A percentile compares a stretch with the other conserved stretches of the same genome.
Evolutionary conservation across 1,140 invertebrate species (phyloP).

Genomic region (Caenorhabditis remanei): DNA sequence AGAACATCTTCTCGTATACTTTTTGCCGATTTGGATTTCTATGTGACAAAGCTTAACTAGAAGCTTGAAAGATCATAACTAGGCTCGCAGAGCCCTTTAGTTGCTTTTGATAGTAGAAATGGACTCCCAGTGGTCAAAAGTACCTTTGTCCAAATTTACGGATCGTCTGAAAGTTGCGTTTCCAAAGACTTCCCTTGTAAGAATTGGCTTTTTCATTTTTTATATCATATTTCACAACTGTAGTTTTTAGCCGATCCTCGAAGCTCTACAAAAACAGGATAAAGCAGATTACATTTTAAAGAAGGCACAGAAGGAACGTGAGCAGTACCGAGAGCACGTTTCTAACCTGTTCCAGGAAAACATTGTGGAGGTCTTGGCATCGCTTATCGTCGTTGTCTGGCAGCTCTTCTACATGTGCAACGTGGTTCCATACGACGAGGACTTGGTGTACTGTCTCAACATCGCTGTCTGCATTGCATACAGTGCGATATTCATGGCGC

Average conservation of each 20-base stretch:
- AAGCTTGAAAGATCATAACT: too few relatives aligned
- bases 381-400: neutral
- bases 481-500: neutral
- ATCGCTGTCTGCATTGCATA: neutral
- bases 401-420: neutral
- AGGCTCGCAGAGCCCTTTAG: too few relatives aligned
- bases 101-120: too few relatives aligned
- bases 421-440: slow-evolving; percentile 1
- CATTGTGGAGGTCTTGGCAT: neutral
- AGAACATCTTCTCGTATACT: too few relatives aligned
- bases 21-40: too few relatives aligned
- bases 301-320: neutral
- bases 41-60: too few relatives aligned
- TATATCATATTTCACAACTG: too few relatives aligned
- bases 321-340: neutral
- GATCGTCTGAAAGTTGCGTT: too few relatives aligned
- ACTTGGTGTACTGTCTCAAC: neutral
- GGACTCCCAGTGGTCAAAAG: too few relatives aligned
- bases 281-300: neutral
- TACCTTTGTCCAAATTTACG: too few relatives aligned
- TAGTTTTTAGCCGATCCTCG: neutral
- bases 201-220: too few relatives aligned
- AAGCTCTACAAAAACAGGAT: neutral
- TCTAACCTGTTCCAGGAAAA: neutral
- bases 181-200: too few relatives aligned